Conservation (phyloP, 2,888 invertebrate species). For the Seladonia tumulorum region DNA sequence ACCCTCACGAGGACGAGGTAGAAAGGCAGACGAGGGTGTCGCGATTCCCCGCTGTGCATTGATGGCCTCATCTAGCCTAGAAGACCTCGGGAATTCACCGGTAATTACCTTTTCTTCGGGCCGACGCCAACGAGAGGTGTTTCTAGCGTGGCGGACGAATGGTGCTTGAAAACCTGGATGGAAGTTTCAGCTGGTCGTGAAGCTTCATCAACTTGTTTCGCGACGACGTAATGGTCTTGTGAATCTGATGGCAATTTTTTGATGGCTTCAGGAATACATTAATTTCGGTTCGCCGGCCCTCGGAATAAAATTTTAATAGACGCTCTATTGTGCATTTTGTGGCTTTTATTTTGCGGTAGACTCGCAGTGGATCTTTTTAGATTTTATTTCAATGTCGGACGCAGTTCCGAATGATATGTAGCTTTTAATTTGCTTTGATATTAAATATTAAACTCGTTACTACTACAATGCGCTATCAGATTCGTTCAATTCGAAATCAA, state of each 20-base stretch:
- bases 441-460: not conserved
- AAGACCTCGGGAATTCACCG: slow-evolving; percentile 77
- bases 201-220: slow-evolving; percentile 43
- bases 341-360: not conserved
- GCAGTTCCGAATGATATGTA: not conserved
- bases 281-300: slow-evolving; percentile 26
- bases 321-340: not conserved
- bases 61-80: slow-evolving; percentile 83
- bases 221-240: slow-evolving; percentile 37
- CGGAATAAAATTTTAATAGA: slow-evolving; percentile 14
- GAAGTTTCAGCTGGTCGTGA: slow-evolving; percentile 38
- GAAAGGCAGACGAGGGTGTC: slow-evolving; percentile 81
- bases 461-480: not conserved
- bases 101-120: slow-evolving; percentile 82
- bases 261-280: slow-evolving; percentile 25
- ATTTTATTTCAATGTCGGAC: not conserved
- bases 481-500: not conserved
- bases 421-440: not conserved
- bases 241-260: slow-evolving; percentile 24
- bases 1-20: slow-evolving; percentile 67
- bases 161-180: slow-evolving; percentile 28
- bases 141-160: slow-evolving; percentile 56
- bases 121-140: slow-evolving; percentile 70
- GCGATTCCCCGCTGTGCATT: slow-evolving; percentile 83
- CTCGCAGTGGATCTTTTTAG: not conserved